Evolutionary conservation across 1,140 invertebrate species (phyloP), one percentile per base, ranked within the genome.

Genomic region (Patella vulgata): DNA sequence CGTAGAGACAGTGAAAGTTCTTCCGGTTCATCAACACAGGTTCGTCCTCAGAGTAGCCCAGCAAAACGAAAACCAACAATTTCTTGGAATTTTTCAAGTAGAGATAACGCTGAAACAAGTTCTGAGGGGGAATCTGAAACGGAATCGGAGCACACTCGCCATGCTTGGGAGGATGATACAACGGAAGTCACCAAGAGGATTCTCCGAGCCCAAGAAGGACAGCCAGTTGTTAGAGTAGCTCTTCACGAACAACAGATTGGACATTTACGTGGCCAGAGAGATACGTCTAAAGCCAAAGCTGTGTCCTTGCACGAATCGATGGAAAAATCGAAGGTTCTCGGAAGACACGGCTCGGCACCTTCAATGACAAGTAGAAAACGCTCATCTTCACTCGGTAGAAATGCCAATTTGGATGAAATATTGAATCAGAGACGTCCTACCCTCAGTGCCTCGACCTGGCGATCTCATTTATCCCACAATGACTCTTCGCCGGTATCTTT

Each of bases 11-110:
- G 54, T 54, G 62, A 67, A n/a, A 47, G 52, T 14, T 52, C 62
- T n/a, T 57, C 61, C 11, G 53, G 58, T 14, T 33, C 68, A 17
- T 57, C 57, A 14, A 52, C 55, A 1, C 40, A 61, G n/a, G 48
- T 66, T 14, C 69, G 75, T 6, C 75, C 75, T 11, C 67, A 72
- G 59, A 78, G 75, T 66, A 75, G 73, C 59, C 75, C 75, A 3
- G 59, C 59, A 0, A 58, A 57, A 9, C 30, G 70, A 8, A 59
- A 55, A 12, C 46, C 59, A 12, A 59, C 66, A 33, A 56, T 68
- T 43, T 50, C 70, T 27, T 72, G 64, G 12, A 63, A 52, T 21
- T 12, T 51, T 11, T 48, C 17, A 42, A 47, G 60, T 11, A 44
- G 39, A n/a, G 51, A 57, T n/a, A 53, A 46, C 21, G 43, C 12